Percentiles rank a stretch among this genome's conserved stretches.
Conservation (phyloP, 2,888 invertebrate genomes). For the Macaria liturata region DNA sequence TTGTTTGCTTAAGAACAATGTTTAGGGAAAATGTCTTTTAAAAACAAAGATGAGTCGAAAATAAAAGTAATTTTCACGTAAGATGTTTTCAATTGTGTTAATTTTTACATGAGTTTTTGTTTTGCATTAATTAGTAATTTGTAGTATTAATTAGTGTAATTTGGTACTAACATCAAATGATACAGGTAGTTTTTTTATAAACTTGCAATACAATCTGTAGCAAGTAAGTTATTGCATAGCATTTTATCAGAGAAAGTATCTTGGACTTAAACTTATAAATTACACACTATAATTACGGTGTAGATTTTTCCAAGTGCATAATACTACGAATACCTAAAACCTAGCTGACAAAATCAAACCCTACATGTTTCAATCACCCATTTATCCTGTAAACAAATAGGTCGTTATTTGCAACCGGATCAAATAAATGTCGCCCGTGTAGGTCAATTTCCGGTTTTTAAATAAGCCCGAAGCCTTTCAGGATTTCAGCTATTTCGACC, state of each 20-base stretch:
- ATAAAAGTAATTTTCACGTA: neutral
- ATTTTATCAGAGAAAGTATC: too few species aligned
- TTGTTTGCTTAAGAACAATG: neutral
- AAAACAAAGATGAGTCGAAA: neutral
- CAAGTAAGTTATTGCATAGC: too few species aligned
- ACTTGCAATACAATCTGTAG: too few species aligned
- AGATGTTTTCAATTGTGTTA: neutral
- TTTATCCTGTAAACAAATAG: conserved; percentile 12
- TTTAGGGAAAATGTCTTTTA: neutral
- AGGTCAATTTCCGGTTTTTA: conserved; percentile 26
- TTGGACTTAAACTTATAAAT: too few species aligned
- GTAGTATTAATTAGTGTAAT: too few species aligned
- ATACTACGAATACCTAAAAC: too few species aligned
- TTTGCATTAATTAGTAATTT: neutral
- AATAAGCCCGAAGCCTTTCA: conserved; percentile 17
- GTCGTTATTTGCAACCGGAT: conserved; percentile 10
- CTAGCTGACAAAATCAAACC: too few species aligned
- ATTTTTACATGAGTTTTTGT: neutral
- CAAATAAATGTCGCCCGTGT: conserved; percentile 16
- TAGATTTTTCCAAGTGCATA: too few species aligned
- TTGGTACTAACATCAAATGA: too few species aligned
- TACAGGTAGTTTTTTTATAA: too few species aligned
- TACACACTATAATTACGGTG: too few species aligned
- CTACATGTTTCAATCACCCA: neutral
- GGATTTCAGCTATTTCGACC: conserved; percentile 9